Conservation (phyloP, 2,888 invertebrate genomes). For the Melikaiella ostensackeni region DNA sequence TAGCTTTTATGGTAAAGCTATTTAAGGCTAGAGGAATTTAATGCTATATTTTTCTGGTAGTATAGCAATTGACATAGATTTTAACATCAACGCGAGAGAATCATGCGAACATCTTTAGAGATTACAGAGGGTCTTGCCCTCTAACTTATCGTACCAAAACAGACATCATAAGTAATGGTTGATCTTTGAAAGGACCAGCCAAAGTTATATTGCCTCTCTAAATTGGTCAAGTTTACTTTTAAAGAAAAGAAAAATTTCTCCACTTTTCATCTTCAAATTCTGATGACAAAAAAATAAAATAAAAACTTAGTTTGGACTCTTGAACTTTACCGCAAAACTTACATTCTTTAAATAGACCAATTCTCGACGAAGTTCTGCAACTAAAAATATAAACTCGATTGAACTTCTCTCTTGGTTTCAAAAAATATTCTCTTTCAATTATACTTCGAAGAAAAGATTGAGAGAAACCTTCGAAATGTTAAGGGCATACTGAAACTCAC, state of each 20-base stretch:
- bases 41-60: not conserved
- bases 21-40: not conserved
- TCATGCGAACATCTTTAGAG: not conserved
- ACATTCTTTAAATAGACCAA: conserved; percentile 18
- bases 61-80: not conserved
- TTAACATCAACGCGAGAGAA: not conserved
- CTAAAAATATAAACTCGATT: not conserved
- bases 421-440: not conserved
- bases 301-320: not conserved
- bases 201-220: not conserved
- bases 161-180: not conserved
- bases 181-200: not conserved
- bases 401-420: not conserved
- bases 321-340: not conserved
- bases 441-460: not conserved
- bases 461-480: not conserved
- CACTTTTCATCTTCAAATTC: not conserved
- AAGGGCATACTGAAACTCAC: not conserved
- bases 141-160: not conserved
- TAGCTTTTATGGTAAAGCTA: not conserved
- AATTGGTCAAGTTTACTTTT: not conserved
- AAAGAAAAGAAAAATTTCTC: not conserved
- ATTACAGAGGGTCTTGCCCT: not conserved
- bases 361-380: not conserved
- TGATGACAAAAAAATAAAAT: conserved; percentile 4